Conservation (phyloP, 2,113 vertebrate species). For the Corydoras sp. region DNA sequence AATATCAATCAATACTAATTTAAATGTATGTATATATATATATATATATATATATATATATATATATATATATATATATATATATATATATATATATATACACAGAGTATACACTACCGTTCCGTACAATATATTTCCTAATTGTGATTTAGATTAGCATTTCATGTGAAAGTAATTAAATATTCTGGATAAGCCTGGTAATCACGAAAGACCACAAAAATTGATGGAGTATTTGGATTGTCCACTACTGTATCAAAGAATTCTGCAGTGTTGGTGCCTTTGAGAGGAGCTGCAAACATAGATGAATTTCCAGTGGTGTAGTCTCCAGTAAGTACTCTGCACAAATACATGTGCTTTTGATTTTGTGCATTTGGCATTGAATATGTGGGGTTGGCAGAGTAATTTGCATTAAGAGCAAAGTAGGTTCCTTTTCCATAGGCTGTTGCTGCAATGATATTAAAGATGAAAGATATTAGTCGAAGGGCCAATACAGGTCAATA, state of each 20-base stretch:
- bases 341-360: conserved; percentile 71
- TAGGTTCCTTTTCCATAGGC: conserved; percentile 70
- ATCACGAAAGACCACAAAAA: conserved; percentile 78
- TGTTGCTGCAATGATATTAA: conserved; percentile 60
- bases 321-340: conserved; percentile 70
- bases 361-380: conserved; percentile 53
- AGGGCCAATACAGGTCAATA: no score
- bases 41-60: no score
- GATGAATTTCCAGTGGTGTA: conserved; percentile 36
- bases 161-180: conserved; percentile 71
- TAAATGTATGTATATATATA: no score
- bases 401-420: conserved; percentile 69
- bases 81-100: no score
- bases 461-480: not conserved
- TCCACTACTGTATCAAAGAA: conserved; percentile 73
- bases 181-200: conserved; percentile 78
- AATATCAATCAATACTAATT: no score
- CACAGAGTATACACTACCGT: no score
- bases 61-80: no score
- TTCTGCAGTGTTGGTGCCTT: conserved; percentile 36
- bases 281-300: conserved; percentile 62
- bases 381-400: conserved; percentile 61
- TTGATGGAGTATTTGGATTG: conserved; percentile 1
- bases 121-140: no score
- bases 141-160: no score